These are phyloP conservation scores for Setipinna tenuifilis DNA, from an alignment of 2,797 vertebrate genomes.

Conservation along the genomic window DNA sequence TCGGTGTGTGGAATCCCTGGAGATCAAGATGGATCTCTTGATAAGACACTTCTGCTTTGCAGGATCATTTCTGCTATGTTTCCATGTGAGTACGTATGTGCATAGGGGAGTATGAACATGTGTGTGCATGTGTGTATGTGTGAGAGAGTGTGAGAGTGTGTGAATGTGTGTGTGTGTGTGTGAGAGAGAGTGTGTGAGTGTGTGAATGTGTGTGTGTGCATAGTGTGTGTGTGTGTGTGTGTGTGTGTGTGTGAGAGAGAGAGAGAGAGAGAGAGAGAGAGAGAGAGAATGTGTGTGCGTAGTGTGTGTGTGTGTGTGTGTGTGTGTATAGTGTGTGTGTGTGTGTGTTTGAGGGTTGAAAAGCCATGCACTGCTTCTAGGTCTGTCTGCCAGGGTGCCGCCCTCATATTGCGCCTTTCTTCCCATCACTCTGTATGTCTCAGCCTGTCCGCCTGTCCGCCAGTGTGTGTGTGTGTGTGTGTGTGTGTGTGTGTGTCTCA, in stretches of 20 bases:
- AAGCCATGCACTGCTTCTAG: not conserved
- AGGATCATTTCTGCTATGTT: conserved; percentile 41
- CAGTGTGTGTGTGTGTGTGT: not conserved
- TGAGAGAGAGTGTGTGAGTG: not conserved
- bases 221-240: too few species aligned
- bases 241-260: not conserved
- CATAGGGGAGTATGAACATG: not conserved
- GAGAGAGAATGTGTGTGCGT: too few species aligned
- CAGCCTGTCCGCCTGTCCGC: conserved; percentile 8
- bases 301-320: too few species aligned
- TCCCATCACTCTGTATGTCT: not conserved
- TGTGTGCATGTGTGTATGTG: not conserved
- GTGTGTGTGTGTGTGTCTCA: conserved; percentile 9
- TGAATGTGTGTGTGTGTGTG: conserved; percentile 26
- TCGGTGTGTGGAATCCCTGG: conserved; percentile 44
- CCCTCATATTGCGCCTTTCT: not conserved
- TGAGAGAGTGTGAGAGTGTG: not conserved
- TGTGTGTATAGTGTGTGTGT: not conserved
- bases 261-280: not conserved
- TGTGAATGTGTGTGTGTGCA: too few species aligned
- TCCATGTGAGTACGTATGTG: not conserved
- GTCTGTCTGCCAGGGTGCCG: not conserved
- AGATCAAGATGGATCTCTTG: conserved; percentile 35
- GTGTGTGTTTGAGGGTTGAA: not conserved
- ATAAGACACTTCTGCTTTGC: conserved; percentile 45